Percentiles rank a stretch among this genome's conserved stretches.
Conservation (phyloP, 2,797 vertebrate genomes). For the Ficedula albicollis region DNA sequence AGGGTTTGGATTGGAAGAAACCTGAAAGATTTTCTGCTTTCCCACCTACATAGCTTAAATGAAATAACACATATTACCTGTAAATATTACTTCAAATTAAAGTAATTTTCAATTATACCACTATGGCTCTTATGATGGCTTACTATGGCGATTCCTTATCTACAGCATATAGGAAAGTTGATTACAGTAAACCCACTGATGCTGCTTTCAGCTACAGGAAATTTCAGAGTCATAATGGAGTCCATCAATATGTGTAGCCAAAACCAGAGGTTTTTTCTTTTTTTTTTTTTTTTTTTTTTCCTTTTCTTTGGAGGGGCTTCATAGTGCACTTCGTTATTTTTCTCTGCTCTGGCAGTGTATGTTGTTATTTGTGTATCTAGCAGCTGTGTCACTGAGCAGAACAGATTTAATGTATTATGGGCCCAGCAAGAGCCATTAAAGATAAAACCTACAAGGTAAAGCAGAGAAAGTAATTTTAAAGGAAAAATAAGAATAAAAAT, state of each 20-base stretch:
- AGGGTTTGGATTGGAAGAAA: not conserved
- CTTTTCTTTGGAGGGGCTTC: not conserved
- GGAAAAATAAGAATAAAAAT: not conserved
- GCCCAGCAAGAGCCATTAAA: not conserved
- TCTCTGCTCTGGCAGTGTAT: fast-evolving
- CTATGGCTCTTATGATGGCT: not conserved
- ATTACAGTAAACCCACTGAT: not conserved
- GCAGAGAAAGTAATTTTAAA: not conserved
- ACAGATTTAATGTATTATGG: not conserved
- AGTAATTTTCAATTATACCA: not conserved
- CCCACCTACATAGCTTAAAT: not conserved
- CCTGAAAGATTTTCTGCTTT: not conserved
- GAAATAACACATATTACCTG: not conserved
- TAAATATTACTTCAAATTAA: not conserved
- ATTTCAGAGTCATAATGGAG: not conserved
- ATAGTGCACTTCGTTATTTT: fast-evolving
- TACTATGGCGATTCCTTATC: not conserved
- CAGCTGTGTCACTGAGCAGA: not conserved
- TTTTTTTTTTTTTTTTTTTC: not conserved
- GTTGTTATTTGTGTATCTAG: not conserved
- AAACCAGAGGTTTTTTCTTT: not conserved
- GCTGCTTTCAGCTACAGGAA: not conserved
- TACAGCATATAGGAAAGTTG: not conserved
- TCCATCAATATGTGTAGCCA: not conserved
- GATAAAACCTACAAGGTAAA: not conserved